Evolutionary conservation across 2,888 invertebrate genomes (phyloP), one percentile per base, ranked within the genome.

Genomic region (Xanthia icteritia): DNA sequence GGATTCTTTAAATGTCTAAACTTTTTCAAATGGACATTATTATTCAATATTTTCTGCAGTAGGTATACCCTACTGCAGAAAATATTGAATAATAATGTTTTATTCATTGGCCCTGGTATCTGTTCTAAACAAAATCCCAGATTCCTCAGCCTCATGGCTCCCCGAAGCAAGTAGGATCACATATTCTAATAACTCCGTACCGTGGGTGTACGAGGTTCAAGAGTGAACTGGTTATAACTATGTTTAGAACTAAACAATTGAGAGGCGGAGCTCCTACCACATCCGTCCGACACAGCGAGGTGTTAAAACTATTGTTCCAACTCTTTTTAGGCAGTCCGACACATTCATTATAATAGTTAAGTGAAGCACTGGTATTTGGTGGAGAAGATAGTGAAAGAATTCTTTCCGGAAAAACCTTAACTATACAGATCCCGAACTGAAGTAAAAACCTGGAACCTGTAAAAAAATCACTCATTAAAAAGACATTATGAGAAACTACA

Each of bases 251-350:
- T 80, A 85, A 86, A 94, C 94, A 94, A 94, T 94, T 92, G 82
- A 90, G 89, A 91, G 95, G 95, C 91, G 94, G 91, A 91, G 63
- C 54, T 80, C 73, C 87, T 86, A 79, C 87, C 88, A 93, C 94
- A 94, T 95, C 95, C 95, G 95, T 93, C 91, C 89, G 79, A 92
- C 60, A 65, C 65, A 90, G 90, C 79, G 92, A 94, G 93, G 95
- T 95, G 95, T 94, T 93, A 94, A 91, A 92, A 94, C 93, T 89
- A 95, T 95, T 95, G 95, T 95, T 91, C 89, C 71, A 42, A 81
- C 72, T 51, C 81, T 89, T 91, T 93, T 92, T 92, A 91, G 89
- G 85, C 83, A 79, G 79, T 83, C 84, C 83, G 84, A 89, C 88
- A 87, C 89, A 85, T 87, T 90, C 83, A 90, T 90, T 90, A 89